Evolutionary conservation across 2,797 vertebrate species (phyloP).

Genomic region (Gymnodraco acuticeps): DNA sequence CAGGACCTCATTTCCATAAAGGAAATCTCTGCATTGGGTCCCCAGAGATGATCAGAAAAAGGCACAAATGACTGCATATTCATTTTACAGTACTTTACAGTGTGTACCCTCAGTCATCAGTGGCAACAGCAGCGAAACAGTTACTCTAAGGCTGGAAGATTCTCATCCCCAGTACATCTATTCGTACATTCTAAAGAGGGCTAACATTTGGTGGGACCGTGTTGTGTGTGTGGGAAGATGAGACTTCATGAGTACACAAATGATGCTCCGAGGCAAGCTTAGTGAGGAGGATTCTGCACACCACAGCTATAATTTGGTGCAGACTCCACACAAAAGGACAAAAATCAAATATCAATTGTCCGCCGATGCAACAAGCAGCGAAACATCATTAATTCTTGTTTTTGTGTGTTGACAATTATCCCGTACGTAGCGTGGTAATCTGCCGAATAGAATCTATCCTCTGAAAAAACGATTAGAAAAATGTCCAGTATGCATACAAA

Average conservation of each 20-base stretch:
- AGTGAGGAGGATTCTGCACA: slow-evolving; percentile 31
- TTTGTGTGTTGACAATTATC: slow-evolving; percentile 48
- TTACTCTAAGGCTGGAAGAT: background rate
- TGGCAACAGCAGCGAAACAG: background rate
- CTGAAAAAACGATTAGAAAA: slow-evolving; percentile 12
- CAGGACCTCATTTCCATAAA: slow-evolving; percentile 38
- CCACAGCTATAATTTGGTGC: slow-evolving; percentile 37
- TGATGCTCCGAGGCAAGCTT: slow-evolving; percentile 29
- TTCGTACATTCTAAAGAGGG: slow-evolving; percentile 36
- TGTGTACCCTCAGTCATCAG: background rate
- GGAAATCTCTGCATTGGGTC: slow-evolving; percentile 15
- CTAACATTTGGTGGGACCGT: slow-evolving; percentile 38
- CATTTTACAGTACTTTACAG: slow-evolving; percentile 1
- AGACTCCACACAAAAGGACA: slow-evolving; percentile 25
- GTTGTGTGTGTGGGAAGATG: slow-evolving; percentile 45
- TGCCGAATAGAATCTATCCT: slow-evolving; percentile 31
- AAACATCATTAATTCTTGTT: slow-evolving; percentile 41
- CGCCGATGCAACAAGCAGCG: slow-evolving; percentile 10
- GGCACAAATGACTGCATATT: slow-evolving; percentile 14
- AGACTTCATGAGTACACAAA: slow-evolving; percentile 41
- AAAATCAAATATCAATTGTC: slow-evolving; percentile 48
- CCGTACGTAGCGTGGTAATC: background rate
- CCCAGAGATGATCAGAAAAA: slow-evolving; percentile 25
- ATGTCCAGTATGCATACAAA: slow-evolving; percentile 13
- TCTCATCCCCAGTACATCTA: background rate